Evolutionary conservation across 2,113 vertebrate genomes (phyloP), one percentile per base, ranked within the genome.

Genomic region (Corydoras sp.): DNA sequence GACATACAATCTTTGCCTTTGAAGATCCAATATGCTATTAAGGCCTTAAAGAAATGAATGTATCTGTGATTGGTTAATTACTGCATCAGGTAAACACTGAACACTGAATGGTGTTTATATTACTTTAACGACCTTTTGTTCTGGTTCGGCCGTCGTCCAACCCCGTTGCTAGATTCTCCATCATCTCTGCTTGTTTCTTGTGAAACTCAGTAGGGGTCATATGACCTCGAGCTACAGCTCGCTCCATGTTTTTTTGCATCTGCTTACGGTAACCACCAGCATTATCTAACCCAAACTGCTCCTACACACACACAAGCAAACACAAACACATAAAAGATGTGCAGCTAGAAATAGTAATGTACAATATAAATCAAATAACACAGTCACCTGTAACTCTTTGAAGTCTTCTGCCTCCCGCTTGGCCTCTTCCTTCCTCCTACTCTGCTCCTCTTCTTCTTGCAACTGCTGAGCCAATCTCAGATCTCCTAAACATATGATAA

Each of bases 181-280:
- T 89, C 90, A 98, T 86, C 62, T 93, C 92, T 2, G 88, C 88
- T 87, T 84, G 93, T 73, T 89, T 92, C 67, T 74, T 86, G 75
- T 98, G 93, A 84, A 93, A 97, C 56, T 98, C 93, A 60, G 86
- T 85, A 0, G 94, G 93, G 29, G 80, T 82, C 92, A 98, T 88
- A 55, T 83, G 86, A 75, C 95, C 95, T 15, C 82, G 85, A 30
- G 89, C 83, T 51, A 98, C 94, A 35, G 92, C 93, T 69, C 76
- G 89, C 87, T 95, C 92, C 93, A 98, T 88, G 69, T 84, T 92
- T 73, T 79, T 90, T 58, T 95, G 83, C 60, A 91, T 89, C 58
- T 98, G 95, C 35, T 88, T 88, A 76, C 89, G 89, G 79, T 95
- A 98, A 71, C 94, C 93, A 77, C 95, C 94, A 43, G 90, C 88